Evolutionary conservation across 2,113 vertebrate genomes (phyloP), one percentile per base, ranked within the genome.

Genomic region (Poeciliopsis occidentalis): DNA sequence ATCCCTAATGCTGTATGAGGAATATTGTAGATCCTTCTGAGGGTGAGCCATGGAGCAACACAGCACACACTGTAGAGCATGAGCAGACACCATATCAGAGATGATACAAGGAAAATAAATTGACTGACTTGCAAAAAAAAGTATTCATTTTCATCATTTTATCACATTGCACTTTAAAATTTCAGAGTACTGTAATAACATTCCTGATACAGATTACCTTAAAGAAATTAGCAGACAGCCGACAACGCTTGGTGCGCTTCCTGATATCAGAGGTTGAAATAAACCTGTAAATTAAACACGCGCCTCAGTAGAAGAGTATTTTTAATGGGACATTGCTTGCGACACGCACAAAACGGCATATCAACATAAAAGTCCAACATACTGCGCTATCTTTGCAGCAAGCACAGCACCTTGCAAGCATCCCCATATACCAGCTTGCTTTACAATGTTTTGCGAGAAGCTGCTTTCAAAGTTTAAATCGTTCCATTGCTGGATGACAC

Each of bases 351-450:
- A 64, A 30, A 31, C 22, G 1, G 0, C 4, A 37, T 4, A 65
- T 29, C 5, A 31, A 32, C 60, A 64, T 3, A 2, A 78, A 4
- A 32, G 17, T 47, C 31, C 47, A 73, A 97, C 97, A 90, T 91
- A 99, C 98, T 96, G 97, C 64, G 97, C 97, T 85, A 97, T 97
- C 86, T 99, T 99, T 66, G 97, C 96, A 22, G 96, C 90, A 84
- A 98, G 91, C 63, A 94, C 89, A 2, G 96, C 97, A 78, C 96
- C 97, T 85, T 95, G 96, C 29, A 98, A 91, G 91, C 97, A 98
- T 10, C 97, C 97, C 97, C 97, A 98, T 75, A 96, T 83, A 70
- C 97, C 98, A 83, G 94, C 93, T 77, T 90, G 93, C 80, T 89
- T 94, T 76, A 99, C 86, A 78, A 95, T 93, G 64, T 96, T 92